Evolutionary conservation across 2,888 invertebrate species (phyloP), one percentile per base, ranked within the genome.

Genomic region (Lathronympha strigana): DNA sequence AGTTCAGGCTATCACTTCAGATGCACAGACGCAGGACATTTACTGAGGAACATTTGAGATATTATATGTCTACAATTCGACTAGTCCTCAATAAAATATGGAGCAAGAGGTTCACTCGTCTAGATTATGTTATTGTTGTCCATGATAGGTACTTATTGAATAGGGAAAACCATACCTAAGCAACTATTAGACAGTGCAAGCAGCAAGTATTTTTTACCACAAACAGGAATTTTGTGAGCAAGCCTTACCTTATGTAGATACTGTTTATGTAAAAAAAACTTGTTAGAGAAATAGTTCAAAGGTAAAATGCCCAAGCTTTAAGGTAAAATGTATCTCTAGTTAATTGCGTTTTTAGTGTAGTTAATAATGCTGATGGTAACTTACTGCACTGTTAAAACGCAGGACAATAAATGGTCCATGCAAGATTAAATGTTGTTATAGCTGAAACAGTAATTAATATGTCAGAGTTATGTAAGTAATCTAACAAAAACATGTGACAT

Each of bases 281-380:
- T 33, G 11, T 33, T 19, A 43, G 9, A 21, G 13, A 43, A 21
- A 43, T 1, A 9, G 13, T 11, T 4, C 19, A 21, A 19, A 21
- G 21, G 3, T 19, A n/a, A n/a, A n/a, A n/a, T n/a, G n/a, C n/a
- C 21, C 11, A 43, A 43, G 13, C 19, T 43, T 1, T 43, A 33
- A 5, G 0, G 43, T 43, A 15, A 38, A 28, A 28, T 53, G 21
- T 21, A 36, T 23, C 21, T 23, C 21, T n/a, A 21, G 36, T 21
- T 36, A 23, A 53, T 23, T 21, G 21, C 11, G 9, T 25, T 21
- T 38, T 38, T 23, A 45, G n/a, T 19, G 43, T 31, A 57, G 40
- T 57, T 40, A 57, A 31, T 57, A 25, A 45, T 57, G 57, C 19
- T 43, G 28, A 45, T 57, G 57, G 43, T 43, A 31, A 45, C 43